A percentile compares a stretch with the other conserved stretches of the same genome.
Conservation (phyloP, 2,797 vertebrate genomes). For the Ambastaia sidthimunki region DNA sequence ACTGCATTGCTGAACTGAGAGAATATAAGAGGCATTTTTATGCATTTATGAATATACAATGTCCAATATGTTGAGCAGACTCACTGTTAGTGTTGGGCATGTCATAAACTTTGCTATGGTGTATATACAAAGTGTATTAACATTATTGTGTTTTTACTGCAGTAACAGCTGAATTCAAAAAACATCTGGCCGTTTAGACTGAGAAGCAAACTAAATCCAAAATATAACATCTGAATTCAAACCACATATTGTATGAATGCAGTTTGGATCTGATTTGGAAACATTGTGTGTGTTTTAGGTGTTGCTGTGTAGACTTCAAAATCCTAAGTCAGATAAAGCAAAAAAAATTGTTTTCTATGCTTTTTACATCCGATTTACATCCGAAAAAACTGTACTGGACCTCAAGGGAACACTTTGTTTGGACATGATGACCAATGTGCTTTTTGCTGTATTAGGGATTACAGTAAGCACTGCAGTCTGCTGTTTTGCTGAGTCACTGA, state of each 20-base stretch:
- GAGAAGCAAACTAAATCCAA: too few species aligned
- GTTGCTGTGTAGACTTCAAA: not conserved
- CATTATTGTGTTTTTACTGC: too few species aligned
- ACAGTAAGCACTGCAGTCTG: constrained; percentile 51
- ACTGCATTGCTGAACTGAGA: not conserved
- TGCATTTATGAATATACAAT: not conserved
- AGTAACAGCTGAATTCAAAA: too few species aligned
- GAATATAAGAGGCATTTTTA: not conserved
- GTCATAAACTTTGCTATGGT: too few species aligned
- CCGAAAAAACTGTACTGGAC: too few species aligned
- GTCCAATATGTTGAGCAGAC: not conserved
- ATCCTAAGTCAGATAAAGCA: not conserved
- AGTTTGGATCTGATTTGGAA: not conserved
- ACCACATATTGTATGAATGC: not conserved
- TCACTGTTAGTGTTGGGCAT: not conserved
- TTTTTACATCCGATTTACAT: too few species aligned
- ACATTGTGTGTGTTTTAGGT: not conserved
- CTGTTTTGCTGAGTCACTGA: constrained; percentile 46
- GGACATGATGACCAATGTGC: not conserved
- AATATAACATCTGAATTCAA: too few species aligned
- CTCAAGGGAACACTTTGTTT: not conserved
- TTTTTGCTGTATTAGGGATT: constrained; percentile 54
- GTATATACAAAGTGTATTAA: too few species aligned
- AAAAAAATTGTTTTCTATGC: not conserved
- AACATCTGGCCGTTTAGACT: too few species aligned